phyloP scores from a whole-genome alignment of 2,113 vertebrate genomes.

The Columbina picui region DNA sequence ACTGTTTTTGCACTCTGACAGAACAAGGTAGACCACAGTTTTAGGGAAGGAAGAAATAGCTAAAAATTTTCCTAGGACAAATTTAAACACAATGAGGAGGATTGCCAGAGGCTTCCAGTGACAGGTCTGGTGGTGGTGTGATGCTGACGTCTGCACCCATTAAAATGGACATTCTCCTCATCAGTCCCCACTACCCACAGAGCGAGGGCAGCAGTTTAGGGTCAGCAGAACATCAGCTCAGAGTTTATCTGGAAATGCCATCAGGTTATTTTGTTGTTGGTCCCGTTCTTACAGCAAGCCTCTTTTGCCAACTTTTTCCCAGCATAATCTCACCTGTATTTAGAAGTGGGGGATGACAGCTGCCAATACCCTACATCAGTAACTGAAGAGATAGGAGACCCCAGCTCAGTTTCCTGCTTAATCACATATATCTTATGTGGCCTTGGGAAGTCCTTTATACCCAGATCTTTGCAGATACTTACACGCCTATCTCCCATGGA shows the following conservation, averaged over 20 bases:
- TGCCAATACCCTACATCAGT: neutral
- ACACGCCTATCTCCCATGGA: neutral
- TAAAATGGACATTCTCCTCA: neutral
- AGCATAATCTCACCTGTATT: neutral
- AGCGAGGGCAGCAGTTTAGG: neutral
- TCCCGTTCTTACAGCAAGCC: neutral
- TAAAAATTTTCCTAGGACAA: neutral
- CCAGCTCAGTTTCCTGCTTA: neutral
- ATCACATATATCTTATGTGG: neutral
- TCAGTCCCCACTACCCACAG: neutral
- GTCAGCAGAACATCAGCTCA: neutral
- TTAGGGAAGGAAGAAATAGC: neutral
- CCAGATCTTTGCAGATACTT: neutral
- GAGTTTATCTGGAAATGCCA: neutral
- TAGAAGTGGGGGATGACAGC: neutral
- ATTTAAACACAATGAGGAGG: neutral
- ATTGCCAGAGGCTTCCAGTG: neutral
- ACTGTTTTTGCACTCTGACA: neutral
- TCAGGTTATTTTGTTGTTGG: neutral
- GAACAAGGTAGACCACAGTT: neutral
- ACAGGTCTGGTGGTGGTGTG: accelerated
- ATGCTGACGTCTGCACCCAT: neutral
- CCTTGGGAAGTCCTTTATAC: neutral
- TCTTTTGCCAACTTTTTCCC: neutral
- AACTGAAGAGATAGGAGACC: neutral